These are phyloP conservation scores for Clarias batrachus DNA, from an alignment of 2,113 vertebrate species.

Conservation along the genomic window DNA sequence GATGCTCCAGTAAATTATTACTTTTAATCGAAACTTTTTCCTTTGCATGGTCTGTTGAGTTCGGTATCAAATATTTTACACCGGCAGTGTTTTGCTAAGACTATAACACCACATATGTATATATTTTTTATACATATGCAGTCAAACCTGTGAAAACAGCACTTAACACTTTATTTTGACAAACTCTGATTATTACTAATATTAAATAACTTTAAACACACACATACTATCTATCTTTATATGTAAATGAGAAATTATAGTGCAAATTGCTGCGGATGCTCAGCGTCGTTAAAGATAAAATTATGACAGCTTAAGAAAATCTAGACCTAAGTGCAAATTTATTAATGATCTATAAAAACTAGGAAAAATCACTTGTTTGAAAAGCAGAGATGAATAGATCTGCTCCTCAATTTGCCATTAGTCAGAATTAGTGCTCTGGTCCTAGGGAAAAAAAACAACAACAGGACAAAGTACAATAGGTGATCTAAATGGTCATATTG, in stretches of 20 bases:
- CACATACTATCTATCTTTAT: background rate
- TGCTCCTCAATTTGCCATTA: background rate
- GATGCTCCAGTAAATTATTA: background rate
- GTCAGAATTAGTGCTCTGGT: background rate
- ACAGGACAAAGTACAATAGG: background rate
- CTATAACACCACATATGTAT: background rate
- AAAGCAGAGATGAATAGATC: background rate
- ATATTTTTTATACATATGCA: background rate
- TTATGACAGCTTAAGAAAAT: background rate
- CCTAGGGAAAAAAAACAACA: background rate
- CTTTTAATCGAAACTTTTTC: background rate
- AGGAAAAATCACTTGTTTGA: background rate
- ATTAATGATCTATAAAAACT: background rate
- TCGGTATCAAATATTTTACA: background rate
- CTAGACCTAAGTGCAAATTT: background rate
- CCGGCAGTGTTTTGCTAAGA: background rate
- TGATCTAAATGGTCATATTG: background rate
- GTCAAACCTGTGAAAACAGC: background rate
- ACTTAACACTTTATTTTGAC: background rate
- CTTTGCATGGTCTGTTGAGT: background rate
- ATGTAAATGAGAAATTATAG: background rate
- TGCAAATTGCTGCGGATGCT: background rate
- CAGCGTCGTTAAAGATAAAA: background rate
- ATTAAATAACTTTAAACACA: background rate
- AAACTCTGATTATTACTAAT: background rate